Base-by-base conservation (phyloP, 2,888 invertebrate species). In the Notodonta dromedarius region DNA sequence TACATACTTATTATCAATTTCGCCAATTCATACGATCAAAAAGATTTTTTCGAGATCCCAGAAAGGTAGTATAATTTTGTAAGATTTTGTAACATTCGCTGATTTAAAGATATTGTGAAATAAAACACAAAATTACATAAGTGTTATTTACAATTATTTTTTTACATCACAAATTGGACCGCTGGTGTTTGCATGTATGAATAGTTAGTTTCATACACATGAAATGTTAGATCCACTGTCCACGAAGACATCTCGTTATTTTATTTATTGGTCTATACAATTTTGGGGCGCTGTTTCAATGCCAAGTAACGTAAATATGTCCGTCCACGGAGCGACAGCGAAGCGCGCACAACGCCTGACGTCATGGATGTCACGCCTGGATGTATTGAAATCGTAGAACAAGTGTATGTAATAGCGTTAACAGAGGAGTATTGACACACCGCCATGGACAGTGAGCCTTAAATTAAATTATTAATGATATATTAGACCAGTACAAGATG, bases 1-100 rank as follows among this genome's bases (percentile, higher is more conserved):
- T 9, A 50, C 50, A 50, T 12, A 42, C 42, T n/a, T 3, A 46
- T 46, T 46, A 46, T n/a, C 13, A n/a, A 13, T n/a, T 46, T 46
- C n/a, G 4, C n/a, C 13, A 46, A 46, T 46, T n/a, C 46, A 46
- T 1, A 46, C 46, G 61, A 40, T 57, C 56, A 53, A 46, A 44
- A 69, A 61, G 16, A 63, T 53, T 39, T 32, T 46, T n/a, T 55
- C 53, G 16, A 50, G 16, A 50, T 50, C 50, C 50, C 16, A 3
- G 50, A 50, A 50, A 16, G 16, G 9, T 50, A 14, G 7, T 9
- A 7, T 50, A 16, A 50, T 50, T 16, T 8, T 16, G 16, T 50
- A 50, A 4, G 16, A 50, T 14, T 50, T 8, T 7, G 5, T 16
- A n/a, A 8, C 11, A 16, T 7, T 46, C 11, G 9, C 11, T 11